Evolutionary conservation across 1,140 invertebrate species (phyloP).

Genomic region (Elysia chlorotica): DNA sequence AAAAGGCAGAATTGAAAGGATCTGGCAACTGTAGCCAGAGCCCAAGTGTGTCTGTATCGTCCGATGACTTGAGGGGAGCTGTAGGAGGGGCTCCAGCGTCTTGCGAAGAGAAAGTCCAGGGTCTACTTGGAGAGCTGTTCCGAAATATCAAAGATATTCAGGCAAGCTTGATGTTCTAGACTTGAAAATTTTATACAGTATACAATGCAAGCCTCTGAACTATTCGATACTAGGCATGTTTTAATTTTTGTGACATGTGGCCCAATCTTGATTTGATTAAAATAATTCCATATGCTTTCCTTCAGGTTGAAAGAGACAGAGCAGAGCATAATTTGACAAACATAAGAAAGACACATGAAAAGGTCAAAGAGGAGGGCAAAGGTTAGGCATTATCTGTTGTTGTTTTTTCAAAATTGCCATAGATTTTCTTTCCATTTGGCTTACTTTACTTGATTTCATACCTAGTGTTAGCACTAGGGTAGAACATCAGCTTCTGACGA

Average conservation of each 20-base stretch:
- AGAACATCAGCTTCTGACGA: background rate
- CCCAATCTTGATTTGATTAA: background rate
- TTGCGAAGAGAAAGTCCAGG: slow-evolving; percentile 14
- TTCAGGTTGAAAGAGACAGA: slow-evolving; percentile 71
- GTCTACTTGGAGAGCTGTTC: slow-evolving; percentile 5
- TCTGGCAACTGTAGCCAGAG: background rate
- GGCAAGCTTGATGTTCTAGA: background rate
- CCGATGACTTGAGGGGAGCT: slow-evolving; percentile 6
- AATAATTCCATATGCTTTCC: background rate
- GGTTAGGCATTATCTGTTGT: slow-evolving; percentile 32
- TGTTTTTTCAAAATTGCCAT: background rate
- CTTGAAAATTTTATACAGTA: background rate
- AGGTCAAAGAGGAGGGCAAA: slow-evolving; percentile 73
- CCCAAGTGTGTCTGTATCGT: slow-evolving; percentile 6
- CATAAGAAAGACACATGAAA: slow-evolving; percentile 80
- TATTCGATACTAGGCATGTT: background rate
- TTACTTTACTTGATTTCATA: background rate
- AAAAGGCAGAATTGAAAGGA: background rate
- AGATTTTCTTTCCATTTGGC: slow-evolving; percentile 6
- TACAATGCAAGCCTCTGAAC: background rate
- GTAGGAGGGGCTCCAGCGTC: slow-evolving; percentile 8
- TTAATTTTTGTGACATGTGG: background rate
- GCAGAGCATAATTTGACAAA: slow-evolving; percentile 81
- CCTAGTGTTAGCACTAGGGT: background rate
- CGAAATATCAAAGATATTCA: slow-evolving; percentile 18